Percentiles rank a stretch among this genome's conserved stretches.
phyloP scores from a whole-genome alignment of 2,113 vertebrate species.

The Phodopus roborovskii region DNA sequence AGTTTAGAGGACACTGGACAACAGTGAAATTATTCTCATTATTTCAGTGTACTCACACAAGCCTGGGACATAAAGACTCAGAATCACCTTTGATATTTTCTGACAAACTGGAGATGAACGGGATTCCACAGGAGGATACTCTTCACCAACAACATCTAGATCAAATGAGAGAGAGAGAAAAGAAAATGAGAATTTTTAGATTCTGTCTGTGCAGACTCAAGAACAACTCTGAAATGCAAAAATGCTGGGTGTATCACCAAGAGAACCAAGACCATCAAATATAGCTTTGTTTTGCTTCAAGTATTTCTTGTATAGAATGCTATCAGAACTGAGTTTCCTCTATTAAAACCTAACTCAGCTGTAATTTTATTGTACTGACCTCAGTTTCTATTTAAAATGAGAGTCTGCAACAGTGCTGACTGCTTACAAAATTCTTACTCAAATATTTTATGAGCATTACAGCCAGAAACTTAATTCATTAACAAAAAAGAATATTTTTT shows the following conservation, averaged over 20 bases:
- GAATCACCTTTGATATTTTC: constrained; percentile 49
- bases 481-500: neutral
- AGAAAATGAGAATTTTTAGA: constrained; percentile 55
- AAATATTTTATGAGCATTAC: constrained; percentile 50
- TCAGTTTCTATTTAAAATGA: constrained; percentile 64
- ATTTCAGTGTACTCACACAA: constrained; percentile 41
- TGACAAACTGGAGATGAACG: constrained; percentile 54
- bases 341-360: neutral
- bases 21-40: constrained; percentile 14
- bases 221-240: constrained; percentile 14
- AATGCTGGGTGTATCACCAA: constrained; percentile 54
- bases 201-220: constrained; percentile 34
- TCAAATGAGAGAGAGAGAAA: constrained; percentile 63
- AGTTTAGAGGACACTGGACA: constrained; percentile 27
- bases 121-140: constrained; percentile 13
- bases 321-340: constrained; percentile 15
- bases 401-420: constrained; percentile 20
- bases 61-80: constrained; percentile 22
- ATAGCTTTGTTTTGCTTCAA: constrained; percentile 52
- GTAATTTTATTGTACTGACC: constrained; percentile 15
- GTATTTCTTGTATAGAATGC: constrained; percentile 45
- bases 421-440: neutral
- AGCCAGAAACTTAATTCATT: constrained; percentile 24
- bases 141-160: constrained; percentile 69
- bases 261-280: constrained; percentile 64